phyloP scores from a whole-genome alignment of 2,888 invertebrate genomes.

The Tipula vernalis region DNA sequence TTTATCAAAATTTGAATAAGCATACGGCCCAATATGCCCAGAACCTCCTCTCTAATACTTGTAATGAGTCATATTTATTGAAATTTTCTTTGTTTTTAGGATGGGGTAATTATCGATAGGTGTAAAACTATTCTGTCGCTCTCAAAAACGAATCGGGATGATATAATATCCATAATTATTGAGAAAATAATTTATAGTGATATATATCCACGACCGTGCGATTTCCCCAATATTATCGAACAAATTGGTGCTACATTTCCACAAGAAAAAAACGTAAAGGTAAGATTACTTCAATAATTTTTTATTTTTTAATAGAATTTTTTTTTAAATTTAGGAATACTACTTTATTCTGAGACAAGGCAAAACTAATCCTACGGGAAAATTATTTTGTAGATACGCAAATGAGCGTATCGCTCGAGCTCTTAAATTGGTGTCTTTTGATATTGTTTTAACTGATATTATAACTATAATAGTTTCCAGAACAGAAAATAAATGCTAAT shows the following conservation, averaged over 20 bases:
- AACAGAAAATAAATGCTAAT: neutral
- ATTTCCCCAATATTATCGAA: neutral
- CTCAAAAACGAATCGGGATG: neutral
- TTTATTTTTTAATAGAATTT: neutral
- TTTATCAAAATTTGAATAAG: no score
- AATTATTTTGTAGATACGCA: neutral
- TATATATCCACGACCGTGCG: neutral
- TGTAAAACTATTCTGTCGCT: no score
- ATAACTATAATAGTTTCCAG: neutral
- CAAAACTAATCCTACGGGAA: neutral
- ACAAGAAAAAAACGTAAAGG: neutral
- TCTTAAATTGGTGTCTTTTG: no score
- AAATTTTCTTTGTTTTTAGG: no score
- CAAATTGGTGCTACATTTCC: neutral
- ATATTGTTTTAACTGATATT: neutral
- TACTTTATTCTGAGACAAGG: neutral
- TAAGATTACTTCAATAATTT: neutral
- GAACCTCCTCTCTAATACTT: no score
- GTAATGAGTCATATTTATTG: no score
- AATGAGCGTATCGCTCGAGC: neutral
- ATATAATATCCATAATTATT: neutral
- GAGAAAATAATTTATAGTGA: neutral
- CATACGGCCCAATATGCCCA: no score
- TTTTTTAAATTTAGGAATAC: neutral
- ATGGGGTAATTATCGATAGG: no score